Conservation (phyloP, 1,140 invertebrate species). For the Zaprionus lachaisei region DNA sequence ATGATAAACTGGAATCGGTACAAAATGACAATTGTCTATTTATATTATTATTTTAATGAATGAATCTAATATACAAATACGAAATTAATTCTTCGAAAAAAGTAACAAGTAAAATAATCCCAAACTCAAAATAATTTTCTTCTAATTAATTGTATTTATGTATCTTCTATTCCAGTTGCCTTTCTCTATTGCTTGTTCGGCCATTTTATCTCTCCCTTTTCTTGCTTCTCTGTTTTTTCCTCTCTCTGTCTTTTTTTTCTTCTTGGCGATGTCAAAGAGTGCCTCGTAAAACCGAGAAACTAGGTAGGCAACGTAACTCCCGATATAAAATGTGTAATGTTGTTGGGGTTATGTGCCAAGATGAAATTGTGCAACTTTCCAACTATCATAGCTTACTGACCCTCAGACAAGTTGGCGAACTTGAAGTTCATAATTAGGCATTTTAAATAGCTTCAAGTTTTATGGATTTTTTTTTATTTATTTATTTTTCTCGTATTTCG, state of each 20-base stretch:
- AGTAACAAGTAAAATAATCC: too few species aligned
- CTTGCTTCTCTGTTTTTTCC: slow-evolving; percentile 5
- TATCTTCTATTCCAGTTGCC: not conserved
- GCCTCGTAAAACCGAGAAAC: slow-evolving; percentile 39
- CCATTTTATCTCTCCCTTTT: not conserved
- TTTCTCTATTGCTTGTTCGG: not conserved
- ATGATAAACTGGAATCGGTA: too few species aligned
- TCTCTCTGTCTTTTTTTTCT: slow-evolving; percentile 1
- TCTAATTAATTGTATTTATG: not conserved
- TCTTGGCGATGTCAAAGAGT: slow-evolving; percentile 54
- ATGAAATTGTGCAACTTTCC: slow-evolving; percentile 54
- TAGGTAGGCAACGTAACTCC: slow-evolving; percentile 25
- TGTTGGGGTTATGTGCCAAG: slow-evolving; percentile 26
- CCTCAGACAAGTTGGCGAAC: slow-evolving; percentile 32
- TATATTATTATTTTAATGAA: too few species aligned
- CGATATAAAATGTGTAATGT: slow-evolving; percentile 18
- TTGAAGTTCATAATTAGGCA: slow-evolving; percentile 63
- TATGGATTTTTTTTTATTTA: slow-evolving; percentile 9
- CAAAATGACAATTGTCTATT: too few species aligned
- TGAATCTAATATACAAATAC: too few species aligned
- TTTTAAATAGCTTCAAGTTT: slow-evolving; percentile 51
- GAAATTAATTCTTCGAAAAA: too few species aligned
- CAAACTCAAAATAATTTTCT: not conserved
- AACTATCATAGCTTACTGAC: not conserved
- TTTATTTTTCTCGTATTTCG: slow-evolving; percentile 26